Evolutionary conservation across 2,113 vertebrate genomes (phyloP).

Genomic region (Cebus imitator): DNA sequence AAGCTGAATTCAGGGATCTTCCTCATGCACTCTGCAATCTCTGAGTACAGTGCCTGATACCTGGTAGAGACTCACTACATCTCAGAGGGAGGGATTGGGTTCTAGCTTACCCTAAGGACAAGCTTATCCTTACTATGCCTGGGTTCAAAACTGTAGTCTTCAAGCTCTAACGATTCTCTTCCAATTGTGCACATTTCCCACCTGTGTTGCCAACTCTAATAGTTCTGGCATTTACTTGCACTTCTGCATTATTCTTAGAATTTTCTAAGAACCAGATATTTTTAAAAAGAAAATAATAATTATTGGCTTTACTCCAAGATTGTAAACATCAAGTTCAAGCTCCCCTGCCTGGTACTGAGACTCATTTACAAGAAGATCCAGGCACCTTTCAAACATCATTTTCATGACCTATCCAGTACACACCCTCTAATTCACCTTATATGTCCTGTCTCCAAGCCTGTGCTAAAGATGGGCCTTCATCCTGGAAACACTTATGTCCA

Average conservation of each 20-base stretch:
- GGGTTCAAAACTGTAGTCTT: neutral
- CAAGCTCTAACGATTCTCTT: neutral
- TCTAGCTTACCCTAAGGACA: neutral
- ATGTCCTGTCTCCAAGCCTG: neutral
- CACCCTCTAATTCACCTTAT: neutral
- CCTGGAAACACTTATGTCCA: neutral
- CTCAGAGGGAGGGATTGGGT: neutral
- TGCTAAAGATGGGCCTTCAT: neutral
- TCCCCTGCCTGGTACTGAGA: neutral
- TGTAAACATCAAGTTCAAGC: neutral
- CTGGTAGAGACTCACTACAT: rapidly evolving
- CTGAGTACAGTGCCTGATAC: neutral
- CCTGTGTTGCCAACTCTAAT: neutral
- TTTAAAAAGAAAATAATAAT: neutral
- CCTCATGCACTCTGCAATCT: neutral
- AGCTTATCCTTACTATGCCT: neutral
- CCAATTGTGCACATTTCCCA: neutral
- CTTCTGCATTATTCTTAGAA: neutral
- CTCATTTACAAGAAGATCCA: neutral
- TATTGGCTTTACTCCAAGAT: neutral
- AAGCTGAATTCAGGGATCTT: neutral
- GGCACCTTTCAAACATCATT: neutral
- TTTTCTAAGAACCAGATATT: neutral
- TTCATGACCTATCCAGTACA: neutral
- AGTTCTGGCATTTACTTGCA: neutral